Conservation (phyloP, 2,113 vertebrate genomes). For the Mormyrus iriodes region DNA sequence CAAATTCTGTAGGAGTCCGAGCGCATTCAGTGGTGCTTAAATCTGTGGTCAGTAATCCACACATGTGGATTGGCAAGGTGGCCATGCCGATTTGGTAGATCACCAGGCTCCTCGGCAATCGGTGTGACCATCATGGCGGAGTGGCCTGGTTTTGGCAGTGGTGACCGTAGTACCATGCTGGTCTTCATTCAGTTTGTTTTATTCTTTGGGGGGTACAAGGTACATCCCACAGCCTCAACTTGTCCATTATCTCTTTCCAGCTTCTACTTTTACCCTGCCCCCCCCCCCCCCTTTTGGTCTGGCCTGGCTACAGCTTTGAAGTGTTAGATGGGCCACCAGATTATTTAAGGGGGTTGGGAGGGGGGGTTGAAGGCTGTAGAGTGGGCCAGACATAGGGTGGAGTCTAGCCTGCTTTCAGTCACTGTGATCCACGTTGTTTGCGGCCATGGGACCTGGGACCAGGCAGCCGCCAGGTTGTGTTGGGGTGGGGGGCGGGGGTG, state of each 20-base stretch:
- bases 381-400: neutral
- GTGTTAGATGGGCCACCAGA: neutral
- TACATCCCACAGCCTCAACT: neutral
- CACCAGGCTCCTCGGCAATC: neutral
- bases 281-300: neutral
- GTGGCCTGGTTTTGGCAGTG: neutral
- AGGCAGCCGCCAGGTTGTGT: neutral
- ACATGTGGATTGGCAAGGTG: neutral
- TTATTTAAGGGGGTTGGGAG: neutral
- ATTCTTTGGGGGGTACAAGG: neutral
- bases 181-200: neutral
- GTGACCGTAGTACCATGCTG: neutral
- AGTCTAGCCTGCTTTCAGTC: neutral
- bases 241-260: neutral
- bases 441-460: neutral
- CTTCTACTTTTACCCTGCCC: neutral
- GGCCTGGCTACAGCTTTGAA: neutral
- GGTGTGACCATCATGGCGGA: neutral
- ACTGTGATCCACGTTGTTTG: neutral
- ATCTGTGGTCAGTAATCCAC: constrained; percentile 39
- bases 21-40: constrained; percentile 36
- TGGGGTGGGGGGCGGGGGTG: neutral
- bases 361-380: too few species aligned
- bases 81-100: neutral
- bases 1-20: constrained; percentile 37